Conservation (phyloP, 2,888 invertebrate species). For the Cheilosia soror region DNA sequence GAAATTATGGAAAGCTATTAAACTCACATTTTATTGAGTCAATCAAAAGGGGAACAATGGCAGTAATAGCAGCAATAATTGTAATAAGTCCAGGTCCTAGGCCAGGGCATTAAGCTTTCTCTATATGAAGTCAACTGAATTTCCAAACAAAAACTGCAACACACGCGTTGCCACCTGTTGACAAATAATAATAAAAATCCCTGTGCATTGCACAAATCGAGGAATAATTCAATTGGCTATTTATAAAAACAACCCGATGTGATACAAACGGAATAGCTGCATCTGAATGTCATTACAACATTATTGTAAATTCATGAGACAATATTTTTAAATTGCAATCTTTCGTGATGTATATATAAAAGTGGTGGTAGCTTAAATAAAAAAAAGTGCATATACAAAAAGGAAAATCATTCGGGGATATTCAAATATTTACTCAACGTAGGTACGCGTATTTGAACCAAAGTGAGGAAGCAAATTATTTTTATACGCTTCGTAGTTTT, state of each 20-base stretch:
- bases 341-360: neutral
- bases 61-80: too few relatives aligned
- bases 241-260: slow-evolving; percentile 10
- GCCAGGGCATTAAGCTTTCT: too few relatives aligned
- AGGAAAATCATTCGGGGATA: slow-evolving; percentile 1
- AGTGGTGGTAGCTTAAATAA: neutral
- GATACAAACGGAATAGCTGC: neutral
- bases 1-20: too few relatives aligned
- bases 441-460: neutral
- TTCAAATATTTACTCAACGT: neutral
- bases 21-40: too few relatives aligned
- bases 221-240: neutral
- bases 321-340: slow-evolving; percentile 27
- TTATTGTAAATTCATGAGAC: slow-evolving; percentile 1
- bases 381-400: too few relatives aligned
- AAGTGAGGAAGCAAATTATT: slow-evolving; percentile 44
- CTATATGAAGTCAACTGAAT: too few relatives aligned
- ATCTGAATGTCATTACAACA: neutral
- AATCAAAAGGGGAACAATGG: too few relatives aligned
- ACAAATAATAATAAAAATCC: neutral
- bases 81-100: too few relatives aligned
- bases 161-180: neutral
- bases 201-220: neutral
- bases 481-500: slow-evolving; percentile 11
- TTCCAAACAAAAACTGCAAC: neutral